Percentiles rank a stretch among this genome's conserved stretches.
Evolutionary conservation across 2,888 invertebrate genomes (phyloP).

Genomic region (Phyllotreta striolata): DNA sequence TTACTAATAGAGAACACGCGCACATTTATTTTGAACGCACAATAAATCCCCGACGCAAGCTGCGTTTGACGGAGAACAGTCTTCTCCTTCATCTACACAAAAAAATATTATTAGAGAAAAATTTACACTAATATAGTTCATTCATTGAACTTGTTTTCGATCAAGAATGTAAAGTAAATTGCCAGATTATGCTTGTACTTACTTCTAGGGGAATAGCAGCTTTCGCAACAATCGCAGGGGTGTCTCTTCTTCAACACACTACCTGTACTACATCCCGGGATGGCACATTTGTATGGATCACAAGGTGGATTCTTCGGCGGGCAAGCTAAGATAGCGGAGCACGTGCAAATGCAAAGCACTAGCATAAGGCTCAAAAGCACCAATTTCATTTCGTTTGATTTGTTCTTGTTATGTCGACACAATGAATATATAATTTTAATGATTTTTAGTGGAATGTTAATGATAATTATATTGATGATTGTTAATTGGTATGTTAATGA

Average conservation of each 20-base stretch:
- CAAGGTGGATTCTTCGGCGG: background rate
- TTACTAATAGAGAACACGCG: background rate
- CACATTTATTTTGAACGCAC: background rate
- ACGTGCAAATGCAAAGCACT: conserved; percentile 1
- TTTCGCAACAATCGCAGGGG: conserved; percentile 12
- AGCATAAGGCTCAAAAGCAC: background rate
- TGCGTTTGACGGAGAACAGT: background rate
- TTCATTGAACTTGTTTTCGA: no score
- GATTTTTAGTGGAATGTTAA: no score
- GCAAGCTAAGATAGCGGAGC: conserved; percentile 11
- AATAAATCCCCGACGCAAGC: background rate
- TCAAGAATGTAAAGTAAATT: no score
- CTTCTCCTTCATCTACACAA: background rate
- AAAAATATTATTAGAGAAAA: no score
- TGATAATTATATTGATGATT: no score
- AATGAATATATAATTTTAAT: no score
- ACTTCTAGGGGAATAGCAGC: conserved; percentile 6
- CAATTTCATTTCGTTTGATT: conserved; percentile 6
- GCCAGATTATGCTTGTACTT: conserved; percentile 1
- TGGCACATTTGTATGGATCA: conserved; percentile 7
- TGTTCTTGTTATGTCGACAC: background rate
- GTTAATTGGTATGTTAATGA: no score
- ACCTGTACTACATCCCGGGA: background rate
- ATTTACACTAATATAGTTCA: no score
- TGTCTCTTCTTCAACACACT: background rate